These are phyloP conservation scores for Pantelozetes paolii DNA, from an alignment of 2,888 invertebrate genomes.

Conservation along the genomic window DNA sequence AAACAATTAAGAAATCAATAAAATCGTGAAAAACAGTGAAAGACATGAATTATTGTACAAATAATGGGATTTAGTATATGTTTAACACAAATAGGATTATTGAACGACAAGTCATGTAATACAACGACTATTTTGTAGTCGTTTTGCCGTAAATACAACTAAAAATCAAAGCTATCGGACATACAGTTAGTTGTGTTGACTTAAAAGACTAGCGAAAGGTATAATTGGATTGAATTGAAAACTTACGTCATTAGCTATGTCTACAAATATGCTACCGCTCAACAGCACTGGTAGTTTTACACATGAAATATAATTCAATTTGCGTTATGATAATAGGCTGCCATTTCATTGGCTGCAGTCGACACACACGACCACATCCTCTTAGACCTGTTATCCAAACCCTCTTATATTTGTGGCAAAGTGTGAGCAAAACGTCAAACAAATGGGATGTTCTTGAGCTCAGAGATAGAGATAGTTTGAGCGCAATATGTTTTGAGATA, in stretches of 20 bases:
- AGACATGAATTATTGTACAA: too few species aligned
- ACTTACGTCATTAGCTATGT: constrained; percentile 25
- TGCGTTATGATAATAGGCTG: constrained; percentile 6
- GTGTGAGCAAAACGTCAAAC: constrained; percentile 1
- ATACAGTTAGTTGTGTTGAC: neutral
- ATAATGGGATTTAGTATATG: too few species aligned
- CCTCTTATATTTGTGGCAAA: neutral
- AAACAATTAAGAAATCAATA: too few species aligned
- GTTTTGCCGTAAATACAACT: too few species aligned
- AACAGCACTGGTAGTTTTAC: neutral
- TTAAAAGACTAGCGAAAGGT: constrained; percentile 19
- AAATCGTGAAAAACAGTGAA: too few species aligned
- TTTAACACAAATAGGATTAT: too few species aligned
- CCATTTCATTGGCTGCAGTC: neutral
- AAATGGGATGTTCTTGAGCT: constrained; percentile 22
- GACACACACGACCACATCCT: neutral
- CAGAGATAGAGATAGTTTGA: neutral
- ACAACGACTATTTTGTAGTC: too few species aligned
- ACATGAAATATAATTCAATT: constrained; percentile 25
- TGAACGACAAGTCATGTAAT: too few species aligned
- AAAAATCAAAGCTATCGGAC: constrained; percentile 16
- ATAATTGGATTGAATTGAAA: constrained; percentile 8
- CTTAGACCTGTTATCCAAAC: neutral
- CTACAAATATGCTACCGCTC: neutral
- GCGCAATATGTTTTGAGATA: constrained; percentile 2